Evolutionary conservation across 2,888 invertebrate species (phyloP).

Genomic region (Melanchra persicariae): DNA sequence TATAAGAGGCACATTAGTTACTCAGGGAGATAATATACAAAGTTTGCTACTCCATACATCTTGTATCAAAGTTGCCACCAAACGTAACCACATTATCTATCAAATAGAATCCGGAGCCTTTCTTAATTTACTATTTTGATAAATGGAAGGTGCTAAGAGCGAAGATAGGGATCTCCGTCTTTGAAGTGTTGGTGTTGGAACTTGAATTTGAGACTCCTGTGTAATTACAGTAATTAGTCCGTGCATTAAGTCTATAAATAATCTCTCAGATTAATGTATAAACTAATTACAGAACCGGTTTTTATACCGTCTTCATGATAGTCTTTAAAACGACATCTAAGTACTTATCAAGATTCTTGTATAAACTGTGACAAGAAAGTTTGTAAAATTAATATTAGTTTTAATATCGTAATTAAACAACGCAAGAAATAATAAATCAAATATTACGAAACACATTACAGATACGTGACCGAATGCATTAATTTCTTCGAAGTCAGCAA

Average conservation of each 20-base stretch:
- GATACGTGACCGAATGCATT: constrained; percentile 64
- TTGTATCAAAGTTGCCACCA: constrained; percentile 46
- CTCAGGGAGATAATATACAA: constrained; percentile 21
- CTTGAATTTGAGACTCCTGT: constrained; percentile 30
- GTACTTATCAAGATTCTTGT: not conserved
- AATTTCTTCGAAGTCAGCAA: constrained; percentile 73
- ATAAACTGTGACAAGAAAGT: constrained; percentile 11
- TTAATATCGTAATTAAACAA: constrained; percentile 31
- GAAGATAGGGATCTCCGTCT: constrained; percentile 55
- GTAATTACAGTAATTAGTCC: constrained; percentile 53
- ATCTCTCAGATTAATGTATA: not conserved
- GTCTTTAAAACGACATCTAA: constrained; percentile 8
- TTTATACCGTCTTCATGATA: not conserved
- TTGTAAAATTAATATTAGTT: constrained; percentile 3
- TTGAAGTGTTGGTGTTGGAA: constrained; percentile 51
- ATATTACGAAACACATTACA: constrained; percentile 46
- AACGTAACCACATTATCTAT: constrained; percentile 53
- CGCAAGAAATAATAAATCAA: constrained; percentile 25
- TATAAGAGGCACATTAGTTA: constrained; percentile 32
- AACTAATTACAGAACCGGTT: constrained; percentile 8
- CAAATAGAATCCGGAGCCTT: constrained; percentile 40
- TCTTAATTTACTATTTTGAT: constrained; percentile 65
- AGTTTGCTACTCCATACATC: constrained; percentile 36
- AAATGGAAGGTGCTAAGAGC: constrained; percentile 49
- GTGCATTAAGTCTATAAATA: constrained; percentile 24